Evolutionary conservation across 2,888 invertebrate species (phyloP).

Genomic region (Agrotis segetum): DNA sequence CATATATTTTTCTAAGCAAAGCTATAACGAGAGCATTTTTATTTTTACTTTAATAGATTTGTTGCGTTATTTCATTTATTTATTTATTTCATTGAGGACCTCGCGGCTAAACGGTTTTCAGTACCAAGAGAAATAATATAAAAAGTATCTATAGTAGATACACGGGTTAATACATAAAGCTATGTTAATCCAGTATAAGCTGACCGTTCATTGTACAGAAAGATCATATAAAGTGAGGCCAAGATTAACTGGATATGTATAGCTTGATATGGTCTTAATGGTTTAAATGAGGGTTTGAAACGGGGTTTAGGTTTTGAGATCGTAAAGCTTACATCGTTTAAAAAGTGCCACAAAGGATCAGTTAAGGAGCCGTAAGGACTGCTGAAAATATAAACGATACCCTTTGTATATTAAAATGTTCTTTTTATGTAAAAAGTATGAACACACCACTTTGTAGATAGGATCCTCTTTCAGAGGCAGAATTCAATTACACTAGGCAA

Average conservation of each 20-base stretch:
- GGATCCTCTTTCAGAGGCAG: background rate
- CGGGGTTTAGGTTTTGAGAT: background rate
- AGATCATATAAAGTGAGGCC: no score
- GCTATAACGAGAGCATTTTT: no score
- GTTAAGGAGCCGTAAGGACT: slow-evolving; percentile 7
- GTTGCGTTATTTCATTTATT: no score
- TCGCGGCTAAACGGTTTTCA: background rate
- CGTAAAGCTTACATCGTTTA: slow-evolving; percentile 22
- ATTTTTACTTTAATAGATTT: no score
- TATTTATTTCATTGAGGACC: no score
- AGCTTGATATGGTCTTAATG: background rate
- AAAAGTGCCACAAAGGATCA: slow-evolving; percentile 31
- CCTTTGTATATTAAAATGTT: background rate
- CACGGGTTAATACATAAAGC: no score
- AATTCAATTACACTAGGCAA: background rate
- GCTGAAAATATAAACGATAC: slow-evolving; percentile 13
- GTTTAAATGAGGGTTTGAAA: background rate
- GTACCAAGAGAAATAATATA: background rate
- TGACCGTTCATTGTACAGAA: no score
- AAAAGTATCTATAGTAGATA: background rate
- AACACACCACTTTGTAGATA: background rate
- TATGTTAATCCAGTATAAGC: no score
- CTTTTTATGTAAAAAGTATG: background rate
- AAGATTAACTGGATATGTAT: no score
- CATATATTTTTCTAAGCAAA: no score